These are phyloP conservation scores for Gorsachius goisagi DNA, from an alignment of 2,113 vertebrate species.

Conservation along the genomic window DNA sequence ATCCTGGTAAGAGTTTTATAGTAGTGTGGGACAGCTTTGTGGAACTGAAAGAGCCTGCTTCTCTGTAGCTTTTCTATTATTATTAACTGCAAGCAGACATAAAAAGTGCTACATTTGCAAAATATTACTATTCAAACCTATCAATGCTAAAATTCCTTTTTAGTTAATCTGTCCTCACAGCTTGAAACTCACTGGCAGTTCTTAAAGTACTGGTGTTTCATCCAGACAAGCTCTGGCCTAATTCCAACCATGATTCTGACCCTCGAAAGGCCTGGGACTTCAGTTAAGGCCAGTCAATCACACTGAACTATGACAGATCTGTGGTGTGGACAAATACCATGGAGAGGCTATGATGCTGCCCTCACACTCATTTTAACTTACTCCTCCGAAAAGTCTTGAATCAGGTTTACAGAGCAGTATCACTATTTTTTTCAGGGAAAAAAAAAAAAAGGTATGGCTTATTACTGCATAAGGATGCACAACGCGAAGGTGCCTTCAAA, in stretches of 20 bases:
- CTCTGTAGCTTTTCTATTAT: neutral
- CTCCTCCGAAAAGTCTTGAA: neutral
- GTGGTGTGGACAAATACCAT: neutral
- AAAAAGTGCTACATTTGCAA: slow-evolving; percentile 17
- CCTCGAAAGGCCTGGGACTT: neutral
- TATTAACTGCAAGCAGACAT: neutral
- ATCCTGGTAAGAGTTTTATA: neutral
- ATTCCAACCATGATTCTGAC: slow-evolving; percentile 1
- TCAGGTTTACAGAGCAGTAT: neutral
- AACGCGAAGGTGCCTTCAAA: neutral
- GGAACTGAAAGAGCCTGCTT: neutral
- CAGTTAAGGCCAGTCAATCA: neutral
- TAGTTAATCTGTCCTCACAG: slow-evolving; percentile 28
- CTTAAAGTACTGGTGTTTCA: neutral
- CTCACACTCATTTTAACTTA: neutral
- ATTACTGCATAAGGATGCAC: neutral
- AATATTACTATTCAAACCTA: slow-evolving; percentile 31
- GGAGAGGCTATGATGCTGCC: neutral
- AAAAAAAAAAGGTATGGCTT: neutral
- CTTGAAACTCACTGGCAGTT: slow-evolving; percentile 12
- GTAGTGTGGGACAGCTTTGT: neutral
- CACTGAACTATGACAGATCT: neutral
- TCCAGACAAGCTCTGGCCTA: neutral
- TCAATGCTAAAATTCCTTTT: slow-evolving; percentile 24
- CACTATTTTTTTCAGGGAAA: neutral